Percentiles rank a stretch among this genome's conserved stretches.
phyloP scores from a whole-genome alignment of 2,113 vertebrate genomes.

The Solenodon paradoxus region DNA sequence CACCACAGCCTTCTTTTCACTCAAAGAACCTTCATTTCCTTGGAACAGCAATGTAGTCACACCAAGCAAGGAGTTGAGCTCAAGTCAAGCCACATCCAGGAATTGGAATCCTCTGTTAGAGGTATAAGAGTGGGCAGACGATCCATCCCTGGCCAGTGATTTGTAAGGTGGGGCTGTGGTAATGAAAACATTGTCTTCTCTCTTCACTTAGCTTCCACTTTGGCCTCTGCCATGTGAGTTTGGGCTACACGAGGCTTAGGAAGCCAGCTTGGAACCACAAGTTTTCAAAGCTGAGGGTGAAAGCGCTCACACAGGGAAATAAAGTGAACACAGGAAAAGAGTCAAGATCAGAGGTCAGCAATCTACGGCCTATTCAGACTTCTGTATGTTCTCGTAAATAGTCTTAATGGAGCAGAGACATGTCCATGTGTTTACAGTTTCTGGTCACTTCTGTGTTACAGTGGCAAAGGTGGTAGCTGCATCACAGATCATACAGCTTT shows the following conservation, averaged over 20 bases:
- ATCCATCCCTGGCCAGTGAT: neutral
- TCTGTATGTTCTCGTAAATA: neutral
- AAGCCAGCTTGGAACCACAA: neutral
- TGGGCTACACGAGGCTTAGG: neutral
- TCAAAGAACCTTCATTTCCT: neutral
- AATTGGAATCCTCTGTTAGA: neutral
- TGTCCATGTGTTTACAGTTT: neutral
- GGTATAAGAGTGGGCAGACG: accelerated
- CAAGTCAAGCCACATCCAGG: neutral
- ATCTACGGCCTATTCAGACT: neutral
- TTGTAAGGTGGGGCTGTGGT: neutral
- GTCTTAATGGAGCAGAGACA: neutral
- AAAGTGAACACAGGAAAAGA: neutral
- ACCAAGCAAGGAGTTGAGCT: neutral
- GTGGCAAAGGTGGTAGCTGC: neutral
- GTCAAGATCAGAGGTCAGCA: neutral
- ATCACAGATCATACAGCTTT: neutral
- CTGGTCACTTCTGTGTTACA: neutral
- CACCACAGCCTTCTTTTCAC: neutral
- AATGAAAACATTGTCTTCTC: neutral
- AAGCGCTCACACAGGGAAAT: accelerated
- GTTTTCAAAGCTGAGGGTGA: neutral
- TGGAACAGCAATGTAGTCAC: neutral
- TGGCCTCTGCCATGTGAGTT: neutral
- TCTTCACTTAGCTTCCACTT: neutral